These are phyloP conservation scores for Brachionus rotundiformis DNA, from an alignment of 1,140 invertebrate species.

Conservation along the genomic window DNA sequence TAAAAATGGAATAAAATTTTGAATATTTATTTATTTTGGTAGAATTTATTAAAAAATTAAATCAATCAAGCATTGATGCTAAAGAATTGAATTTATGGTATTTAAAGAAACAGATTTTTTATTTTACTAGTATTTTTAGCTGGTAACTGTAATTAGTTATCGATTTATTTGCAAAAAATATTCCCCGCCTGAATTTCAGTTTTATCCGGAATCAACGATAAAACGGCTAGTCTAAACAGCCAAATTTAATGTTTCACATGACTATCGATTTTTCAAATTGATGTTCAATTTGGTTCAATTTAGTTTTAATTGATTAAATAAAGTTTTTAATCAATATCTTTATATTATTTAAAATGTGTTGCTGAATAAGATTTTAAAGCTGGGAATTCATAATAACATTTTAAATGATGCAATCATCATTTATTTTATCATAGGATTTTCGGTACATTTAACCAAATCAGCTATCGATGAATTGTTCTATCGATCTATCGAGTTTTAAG, in stretches of 20 bases:
- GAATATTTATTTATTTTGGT: conserved; percentile 5
- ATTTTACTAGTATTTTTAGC: not conserved
- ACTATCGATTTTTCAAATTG: not conserved
- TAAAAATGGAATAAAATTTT: conserved; percentile 8
- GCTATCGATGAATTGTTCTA: not conserved
- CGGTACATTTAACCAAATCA: conserved; percentile 40
- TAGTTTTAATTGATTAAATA: not conserved
- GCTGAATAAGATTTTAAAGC: not conserved
- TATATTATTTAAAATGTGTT: not conserved
- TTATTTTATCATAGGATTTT: not conserved
- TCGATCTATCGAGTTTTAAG: not conserved
- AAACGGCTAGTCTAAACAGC: not conserved
- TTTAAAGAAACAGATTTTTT: conserved; percentile 42
- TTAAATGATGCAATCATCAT: not conserved
- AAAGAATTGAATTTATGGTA: not conserved
- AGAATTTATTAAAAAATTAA: not conserved
- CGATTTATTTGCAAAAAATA: not conserved
- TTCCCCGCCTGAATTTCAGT: conserved; percentile 6
- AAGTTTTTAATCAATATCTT: not conserved
- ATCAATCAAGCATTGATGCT: not conserved
- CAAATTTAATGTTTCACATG: not conserved
- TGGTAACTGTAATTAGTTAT: not conserved
- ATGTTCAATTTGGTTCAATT: not conserved
- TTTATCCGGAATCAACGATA: conserved; percentile 18
- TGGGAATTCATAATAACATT: conserved; percentile 23